Evolutionary conservation across 2,797 vertebrate species (phyloP).

Genomic region (Aulostomus chinensis): DNA sequence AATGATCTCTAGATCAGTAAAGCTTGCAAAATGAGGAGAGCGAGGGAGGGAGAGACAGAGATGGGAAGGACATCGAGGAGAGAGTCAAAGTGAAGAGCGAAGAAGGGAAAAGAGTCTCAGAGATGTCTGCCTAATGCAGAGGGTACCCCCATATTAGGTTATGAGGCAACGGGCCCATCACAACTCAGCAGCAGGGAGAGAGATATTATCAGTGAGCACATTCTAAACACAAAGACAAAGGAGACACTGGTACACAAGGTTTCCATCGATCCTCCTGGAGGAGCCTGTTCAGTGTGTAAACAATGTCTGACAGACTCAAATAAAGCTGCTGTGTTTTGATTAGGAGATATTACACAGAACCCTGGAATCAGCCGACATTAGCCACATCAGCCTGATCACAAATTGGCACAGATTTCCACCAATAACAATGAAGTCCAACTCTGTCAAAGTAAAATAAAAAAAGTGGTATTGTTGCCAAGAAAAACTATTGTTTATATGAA

Average conservation of each 20-base stretch:
- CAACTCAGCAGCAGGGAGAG: conserved; percentile 34
- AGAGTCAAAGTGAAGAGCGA: neutral
- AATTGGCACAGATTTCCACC: no score
- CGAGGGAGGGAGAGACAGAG: conserved; percentile 25
- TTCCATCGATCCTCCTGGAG: conserved; percentile 54
- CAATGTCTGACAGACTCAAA: conserved; percentile 35
- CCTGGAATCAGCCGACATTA: neutral
- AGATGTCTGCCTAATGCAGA: conserved; percentile 32
- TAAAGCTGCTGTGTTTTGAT: conserved; percentile 35
- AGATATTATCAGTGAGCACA: conserved; percentile 69
- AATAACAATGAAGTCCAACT: no score
- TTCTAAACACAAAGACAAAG: conserved; percentile 52
- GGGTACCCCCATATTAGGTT: conserved; percentile 82
- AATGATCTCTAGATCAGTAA: conserved; percentile 23
- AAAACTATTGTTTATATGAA: no score
- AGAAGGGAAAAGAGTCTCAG: conserved; percentile 4
- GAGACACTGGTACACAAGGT: conserved; percentile 38
- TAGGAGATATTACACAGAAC: conserved; percentile 9
- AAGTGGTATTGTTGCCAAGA: no score
- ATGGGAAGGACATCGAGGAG: conserved; percentile 9
- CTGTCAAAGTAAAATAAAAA: no score
- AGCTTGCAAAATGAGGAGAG: conserved; percentile 18
- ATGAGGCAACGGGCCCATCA: conserved; percentile 52
- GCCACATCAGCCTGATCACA: neutral
- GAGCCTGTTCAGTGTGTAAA: conserved; percentile 36